A percentile compares a stretch with the other conserved stretches of the same genome.
Conservation (phyloP, 2,888 invertebrate species). For the Perdita meconis region DNA sequence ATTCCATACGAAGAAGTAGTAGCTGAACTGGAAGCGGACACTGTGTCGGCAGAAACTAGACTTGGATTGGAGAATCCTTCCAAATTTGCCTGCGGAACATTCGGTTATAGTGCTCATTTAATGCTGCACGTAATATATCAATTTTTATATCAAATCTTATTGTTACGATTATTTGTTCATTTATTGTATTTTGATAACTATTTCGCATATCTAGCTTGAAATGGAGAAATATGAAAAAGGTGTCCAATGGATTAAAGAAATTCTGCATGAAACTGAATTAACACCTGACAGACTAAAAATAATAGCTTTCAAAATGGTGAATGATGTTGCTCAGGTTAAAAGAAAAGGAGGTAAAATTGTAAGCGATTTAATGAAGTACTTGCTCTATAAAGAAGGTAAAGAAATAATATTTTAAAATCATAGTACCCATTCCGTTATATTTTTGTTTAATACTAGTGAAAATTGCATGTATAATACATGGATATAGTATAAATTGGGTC, state of each 20-base stretch:
- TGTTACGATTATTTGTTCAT: not conserved
- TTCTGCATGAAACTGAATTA: conserved; percentile 90
- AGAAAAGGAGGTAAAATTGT: conserved; percentile 90
- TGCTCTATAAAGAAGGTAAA: conserved; percentile 87
- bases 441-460: too few species aligned
- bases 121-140: conserved; percentile 87
- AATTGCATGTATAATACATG: too few species aligned
- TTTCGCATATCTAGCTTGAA: conserved; percentile 87
- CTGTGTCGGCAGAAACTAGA: conserved; percentile 87
- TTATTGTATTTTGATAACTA: conserved; percentile 7
- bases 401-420: not conserved
- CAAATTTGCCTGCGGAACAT: conserved; percentile 90
- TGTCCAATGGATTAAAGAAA: conserved; percentile 91
- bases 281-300: conserved; percentile 90
- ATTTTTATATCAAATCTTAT: conserved; percentile 44
- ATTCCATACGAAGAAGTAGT: conserved; percentile 91
- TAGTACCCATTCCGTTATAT: too few species aligned
- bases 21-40: conserved; percentile 91
- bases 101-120: conserved; percentile 88
- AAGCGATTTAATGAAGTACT: conserved; percentile 86
- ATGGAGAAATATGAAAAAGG: conserved; percentile 90
- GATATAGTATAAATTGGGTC: too few species aligned
- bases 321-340: conserved; percentile 91
- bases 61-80: conserved; percentile 87
- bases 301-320: conserved; percentile 92